phyloP scores from a whole-genome alignment of 2,797 vertebrate species.

The Arremon aurantiirostris region DNA sequence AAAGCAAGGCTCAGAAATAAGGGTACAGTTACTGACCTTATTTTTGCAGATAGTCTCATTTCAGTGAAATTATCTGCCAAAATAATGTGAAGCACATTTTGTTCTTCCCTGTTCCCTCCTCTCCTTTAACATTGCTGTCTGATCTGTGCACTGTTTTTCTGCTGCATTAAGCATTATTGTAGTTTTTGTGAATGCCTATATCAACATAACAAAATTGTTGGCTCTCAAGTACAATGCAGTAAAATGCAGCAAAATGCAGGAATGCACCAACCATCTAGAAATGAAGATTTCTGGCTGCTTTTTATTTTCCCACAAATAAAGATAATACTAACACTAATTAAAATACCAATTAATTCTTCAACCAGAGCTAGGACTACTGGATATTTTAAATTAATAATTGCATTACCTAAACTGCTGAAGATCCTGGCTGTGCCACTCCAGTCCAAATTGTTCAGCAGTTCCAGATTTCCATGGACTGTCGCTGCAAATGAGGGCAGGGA shows the following conservation, averaged over 20 bases:
- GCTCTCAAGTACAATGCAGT: not conserved
- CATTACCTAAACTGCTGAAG: not conserved
- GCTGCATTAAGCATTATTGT: conserved; percentile 29
- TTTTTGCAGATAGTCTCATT: not conserved
- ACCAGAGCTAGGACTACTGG: not conserved
- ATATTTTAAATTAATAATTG: not conserved
- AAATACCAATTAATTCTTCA: not conserved
- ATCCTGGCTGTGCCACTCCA: not conserved
- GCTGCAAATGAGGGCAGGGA: not conserved
- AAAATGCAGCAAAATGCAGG: conserved; percentile 15
- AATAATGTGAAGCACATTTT: not conserved
- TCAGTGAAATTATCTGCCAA: conserved; percentile 3
- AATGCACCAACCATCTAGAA: not conserved
- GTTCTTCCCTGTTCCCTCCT: not conserved
- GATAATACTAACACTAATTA: not conserved
- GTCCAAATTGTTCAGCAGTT: not conserved
- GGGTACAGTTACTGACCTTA: not conserved
- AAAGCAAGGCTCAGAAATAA: not conserved
- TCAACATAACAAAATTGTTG: conserved; percentile 47
- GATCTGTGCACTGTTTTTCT: conserved; percentile 39
- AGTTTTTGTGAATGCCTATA: conserved; percentile 46
- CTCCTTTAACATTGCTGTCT: not conserved
- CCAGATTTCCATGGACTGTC: not conserved
- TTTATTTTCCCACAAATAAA: not conserved
- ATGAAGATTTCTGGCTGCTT: not conserved